Evolutionary conservation across 2,797 vertebrate species (phyloP), one percentile per base, ranked within the genome.

Genomic region (Silurus lanzhouensis): DNA sequence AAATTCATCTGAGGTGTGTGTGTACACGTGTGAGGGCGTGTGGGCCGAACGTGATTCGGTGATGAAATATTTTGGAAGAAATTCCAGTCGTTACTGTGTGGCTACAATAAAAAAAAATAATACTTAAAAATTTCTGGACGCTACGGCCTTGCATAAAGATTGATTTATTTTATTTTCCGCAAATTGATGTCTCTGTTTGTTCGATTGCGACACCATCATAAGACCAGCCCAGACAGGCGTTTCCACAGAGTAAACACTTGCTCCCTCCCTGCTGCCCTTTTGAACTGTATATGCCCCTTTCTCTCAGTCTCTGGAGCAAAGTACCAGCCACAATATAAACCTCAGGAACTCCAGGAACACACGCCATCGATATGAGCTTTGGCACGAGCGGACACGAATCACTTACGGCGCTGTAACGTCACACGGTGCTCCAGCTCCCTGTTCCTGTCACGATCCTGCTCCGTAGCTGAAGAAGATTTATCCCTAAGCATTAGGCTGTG

Each of bases 401-500:
- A 81, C 85, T 87, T 85, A 88, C 82, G 17, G 79, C 44, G 57
- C 79, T 44, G 57, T 79, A 88, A 84, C 89, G 82, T 89, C 84
- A 84, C 87, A 44, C 78, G 66, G 58, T 79, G 87, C 87, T 84
- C 89, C 89, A 83, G 85, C 81, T 82, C 63, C 81, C 55, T 74
- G 57, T 74, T 83, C 81, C 80, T 68, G 86, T 82, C 84, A 88
- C 84, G 63, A 79, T 74, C 22, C 72, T 17, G 66, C 85, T 88
- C 83, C 57, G 84, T 58, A 75, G 85, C 92, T 91, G 88, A 92
- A 83, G 91, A 92, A 93, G 93, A 94, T 94, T 94, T 92, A 94
- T 93, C 92, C 89, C 82, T 57, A 63, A 86, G 91, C 92, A 93
- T 94, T 92, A 88, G 19, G 84, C 93, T 93, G 93, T 93, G 92